A percentile compares a stretch with the other conserved stretches of the same genome.
These are phyloP conservation scores for Campaea margaritaria DNA, from an alignment of 2,888 invertebrate genomes.

Conservation along the genomic window DNA sequence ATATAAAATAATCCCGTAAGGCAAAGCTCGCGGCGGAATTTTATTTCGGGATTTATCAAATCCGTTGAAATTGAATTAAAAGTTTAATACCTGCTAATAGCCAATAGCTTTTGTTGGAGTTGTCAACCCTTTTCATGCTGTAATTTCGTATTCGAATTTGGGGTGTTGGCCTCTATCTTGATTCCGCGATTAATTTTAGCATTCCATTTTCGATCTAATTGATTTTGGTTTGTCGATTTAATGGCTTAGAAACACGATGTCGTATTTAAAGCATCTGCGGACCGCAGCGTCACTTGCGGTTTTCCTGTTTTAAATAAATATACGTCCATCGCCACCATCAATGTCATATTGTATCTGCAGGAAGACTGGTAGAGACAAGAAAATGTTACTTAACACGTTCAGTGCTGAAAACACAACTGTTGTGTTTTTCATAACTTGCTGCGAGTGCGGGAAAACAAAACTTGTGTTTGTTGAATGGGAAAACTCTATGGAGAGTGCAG, in stretches of 20 bases:
- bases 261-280: too few species aligned
- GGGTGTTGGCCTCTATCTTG: conserved; percentile 32
- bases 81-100: conserved; percentile 38
- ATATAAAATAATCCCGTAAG: background rate
- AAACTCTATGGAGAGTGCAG: too few species aligned
- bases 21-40: background rate
- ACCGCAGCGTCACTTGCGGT: too few species aligned
- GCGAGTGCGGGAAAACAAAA: too few species aligned
- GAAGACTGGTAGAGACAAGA: too few species aligned
- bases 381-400: too few species aligned
- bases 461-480: too few species aligned
- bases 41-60: conserved; percentile 19
- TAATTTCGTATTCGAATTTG: conserved; percentile 36
- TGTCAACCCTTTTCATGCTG: conserved; percentile 42
- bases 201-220: conserved; percentile 20
- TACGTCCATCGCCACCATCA: too few species aligned
- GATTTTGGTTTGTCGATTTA: conserved; percentile 17
- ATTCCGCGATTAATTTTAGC: conserved; percentile 31
- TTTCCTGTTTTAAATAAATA: too few species aligned
- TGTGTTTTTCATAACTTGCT: too few species aligned
- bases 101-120: conserved; percentile 30
- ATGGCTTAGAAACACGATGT: background rate
- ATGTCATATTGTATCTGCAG: too few species aligned
- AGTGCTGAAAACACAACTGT: too few species aligned
- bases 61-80: conserved; percentile 36